Conservation (phyloP, 2,888 invertebrate genomes). For the Serripes groenlandicus region DNA sequence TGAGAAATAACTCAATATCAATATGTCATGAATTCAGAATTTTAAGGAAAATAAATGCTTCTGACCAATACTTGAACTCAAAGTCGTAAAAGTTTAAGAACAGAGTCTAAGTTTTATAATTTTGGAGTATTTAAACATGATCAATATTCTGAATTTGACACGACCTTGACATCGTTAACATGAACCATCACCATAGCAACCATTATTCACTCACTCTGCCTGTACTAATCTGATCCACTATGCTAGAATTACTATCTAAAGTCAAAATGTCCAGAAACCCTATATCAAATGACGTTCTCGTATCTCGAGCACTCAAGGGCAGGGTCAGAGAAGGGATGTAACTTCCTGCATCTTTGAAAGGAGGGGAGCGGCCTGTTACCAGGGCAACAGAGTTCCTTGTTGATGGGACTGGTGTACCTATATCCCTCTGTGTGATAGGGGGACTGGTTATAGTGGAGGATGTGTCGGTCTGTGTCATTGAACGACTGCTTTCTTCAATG, state of each 20-base stretch:
- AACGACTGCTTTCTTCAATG: slow-evolving; percentile 16
- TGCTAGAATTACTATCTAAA: slow-evolving; percentile 63
- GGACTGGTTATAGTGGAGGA: slow-evolving; percentile 47
- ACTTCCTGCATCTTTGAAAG: slow-evolving; percentile 48
- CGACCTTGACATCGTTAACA: slow-evolving; percentile 11
- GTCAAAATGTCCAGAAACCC: slow-evolving; percentile 68
- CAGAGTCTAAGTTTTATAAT: too few relatives aligned
- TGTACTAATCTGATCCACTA: slow-evolving; percentile 60
- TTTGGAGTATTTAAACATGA: too few relatives aligned
- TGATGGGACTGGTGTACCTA: slow-evolving; percentile 5
- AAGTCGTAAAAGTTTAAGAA: too few relatives aligned
- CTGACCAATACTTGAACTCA: too few relatives aligned
- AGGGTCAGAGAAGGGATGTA: slow-evolving; percentile 28
- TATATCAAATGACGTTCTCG: slow-evolving; percentile 56
- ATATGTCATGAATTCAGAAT: too few relatives aligned
- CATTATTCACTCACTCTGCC: slow-evolving; percentile 63
- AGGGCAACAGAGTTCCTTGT: neutral
- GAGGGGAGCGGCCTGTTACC: slow-evolving; percentile 37
- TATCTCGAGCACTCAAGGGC: slow-evolving; percentile 24
- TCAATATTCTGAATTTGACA: too few relatives aligned
- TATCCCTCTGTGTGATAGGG: slow-evolving; percentile 46
- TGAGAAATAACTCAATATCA: too few relatives aligned
- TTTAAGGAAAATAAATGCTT: too few relatives aligned
- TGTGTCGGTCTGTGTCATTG: slow-evolving; percentile 33
- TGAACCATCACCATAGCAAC: slow-evolving; percentile 30